Percentiles rank a stretch among this genome's conserved stretches.
Evolutionary conservation across 2,113 vertebrate species (phyloP).

Genomic region (Empidonax alnorum): DNA sequence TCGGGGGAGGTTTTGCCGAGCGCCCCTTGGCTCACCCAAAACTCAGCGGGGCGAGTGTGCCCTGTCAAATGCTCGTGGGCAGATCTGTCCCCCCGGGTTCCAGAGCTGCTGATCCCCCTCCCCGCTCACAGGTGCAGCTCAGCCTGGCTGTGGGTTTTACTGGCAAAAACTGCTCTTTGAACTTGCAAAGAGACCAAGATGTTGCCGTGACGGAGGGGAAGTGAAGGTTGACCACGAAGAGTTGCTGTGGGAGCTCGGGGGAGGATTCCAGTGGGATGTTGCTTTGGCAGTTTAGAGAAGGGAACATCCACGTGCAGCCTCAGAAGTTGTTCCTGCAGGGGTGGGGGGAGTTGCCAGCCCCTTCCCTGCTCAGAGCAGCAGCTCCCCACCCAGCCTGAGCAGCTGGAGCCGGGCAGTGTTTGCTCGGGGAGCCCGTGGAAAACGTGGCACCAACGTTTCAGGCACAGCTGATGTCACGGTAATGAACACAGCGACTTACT

Average conservation of each 20-base stretch:
- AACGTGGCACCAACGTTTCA: not conserved
- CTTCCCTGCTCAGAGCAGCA: not conserved
- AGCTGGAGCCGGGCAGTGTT: not conserved
- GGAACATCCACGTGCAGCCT: not conserved
- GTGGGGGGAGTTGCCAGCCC: not conserved
- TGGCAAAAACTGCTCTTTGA: not conserved
- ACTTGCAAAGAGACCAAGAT: not conserved
- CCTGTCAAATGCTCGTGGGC: not conserved
- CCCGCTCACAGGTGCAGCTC: too few relatives aligned
- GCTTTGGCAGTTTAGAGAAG: not conserved
- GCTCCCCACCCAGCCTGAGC: not conserved
- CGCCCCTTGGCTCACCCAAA: not conserved
- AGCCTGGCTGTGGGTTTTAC: accelerated
- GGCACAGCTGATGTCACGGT: not conserved
- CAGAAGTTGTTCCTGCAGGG: not conserved
- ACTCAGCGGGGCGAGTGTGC: accelerated
- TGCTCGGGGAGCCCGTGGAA: not conserved
- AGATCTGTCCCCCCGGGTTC: not conserved
- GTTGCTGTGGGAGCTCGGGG: not conserved
- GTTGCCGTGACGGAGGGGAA: not conserved
- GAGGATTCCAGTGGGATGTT: accelerated
- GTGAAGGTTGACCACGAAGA: not conserved
- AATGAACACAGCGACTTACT: not conserved
- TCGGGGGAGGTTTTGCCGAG: not conserved
- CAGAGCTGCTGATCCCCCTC: not conserved